phyloP scores from a whole-genome alignment of 2,113 vertebrate genomes.

The Mormyrus iriodes region DNA sequence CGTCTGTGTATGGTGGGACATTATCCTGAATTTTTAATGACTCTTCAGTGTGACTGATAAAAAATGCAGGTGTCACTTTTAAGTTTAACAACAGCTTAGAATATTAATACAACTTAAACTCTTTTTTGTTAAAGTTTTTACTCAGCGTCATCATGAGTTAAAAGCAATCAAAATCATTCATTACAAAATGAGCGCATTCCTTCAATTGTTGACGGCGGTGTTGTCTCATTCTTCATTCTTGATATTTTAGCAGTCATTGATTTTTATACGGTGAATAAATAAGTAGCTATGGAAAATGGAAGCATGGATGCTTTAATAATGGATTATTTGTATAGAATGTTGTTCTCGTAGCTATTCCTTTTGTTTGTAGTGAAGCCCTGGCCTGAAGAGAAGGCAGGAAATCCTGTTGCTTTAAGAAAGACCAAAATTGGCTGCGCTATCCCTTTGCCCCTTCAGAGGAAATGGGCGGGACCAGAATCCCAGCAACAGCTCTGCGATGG shows the following conservation, averaged over 20 bases:
- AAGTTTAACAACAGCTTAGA: background rate
- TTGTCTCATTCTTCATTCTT: background rate
- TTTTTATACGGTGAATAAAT: background rate
- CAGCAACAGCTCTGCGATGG: background rate
- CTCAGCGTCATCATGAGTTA: background rate
- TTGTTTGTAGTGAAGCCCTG: background rate
- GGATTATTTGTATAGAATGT: background rate
- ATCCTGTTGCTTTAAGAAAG: slow-evolving; percentile 11
- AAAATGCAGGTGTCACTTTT: background rate
- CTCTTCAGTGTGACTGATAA: background rate
- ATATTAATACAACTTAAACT: background rate
- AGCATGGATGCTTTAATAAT: background rate
- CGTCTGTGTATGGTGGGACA: background rate
- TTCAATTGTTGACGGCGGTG: background rate
- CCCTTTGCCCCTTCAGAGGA: background rate
- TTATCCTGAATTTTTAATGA: background rate
- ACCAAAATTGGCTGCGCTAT: background rate
- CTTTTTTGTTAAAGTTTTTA: background rate
- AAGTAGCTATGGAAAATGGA: background rate
- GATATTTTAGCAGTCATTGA: background rate
- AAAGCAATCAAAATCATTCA: background rate
- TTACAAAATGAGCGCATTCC: background rate
- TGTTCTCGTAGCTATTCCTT: background rate
- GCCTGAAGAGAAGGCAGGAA: background rate
- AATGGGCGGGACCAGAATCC: slow-evolving; percentile 12